Evolutionary conservation across 2,113 vertebrate species (phyloP), one percentile per base, ranked within the genome.

Genomic region (Salvelinus namaycush): DNA sequence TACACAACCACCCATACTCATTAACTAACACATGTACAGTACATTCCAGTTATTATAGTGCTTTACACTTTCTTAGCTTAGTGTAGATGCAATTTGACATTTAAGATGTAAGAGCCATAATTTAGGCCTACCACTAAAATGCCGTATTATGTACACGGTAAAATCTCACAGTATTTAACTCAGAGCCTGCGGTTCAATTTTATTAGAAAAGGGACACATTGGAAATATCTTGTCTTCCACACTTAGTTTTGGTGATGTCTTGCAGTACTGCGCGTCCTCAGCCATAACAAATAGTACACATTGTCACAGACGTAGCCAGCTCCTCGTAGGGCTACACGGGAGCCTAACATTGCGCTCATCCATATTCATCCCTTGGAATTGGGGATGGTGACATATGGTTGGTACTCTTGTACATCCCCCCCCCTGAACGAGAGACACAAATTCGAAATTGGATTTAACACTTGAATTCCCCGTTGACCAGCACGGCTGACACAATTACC

Each of bases 371-470:
- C 81, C 79, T 79, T 86, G 79, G 89, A 93, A 87, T 90, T 80
- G 84, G 87, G 89, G 87, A 90, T 68, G 81, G 82, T 85, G 89
- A 93, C 93, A 94, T 94, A 94, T 94, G 93, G 93, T 86, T 75
- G 87, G 73, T 90, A 77, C 91, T 89, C 73, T 75, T 68, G 68
- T 83, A 78, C 69, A 62, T 68, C 76, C 83, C 89, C 77, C 77
- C 91, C 89, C 77, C 91, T 81, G 83, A 84, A 89, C 76, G 73
- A 91, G 76, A 89, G 88, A 91, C 83, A 91, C 91, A 91, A 87
- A 92, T 85, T 91, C 88, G 80, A 89, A 93, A 94, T 92, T 93
- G 89, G 93, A 94, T 94, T 93, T 91, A 94, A 91, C 91, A 89
- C 90, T 90, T 82, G 77, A 88, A 91, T 89, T 93, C 92, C 92